Base-by-base conservation (phyloP, 2,888 invertebrate species). In the Anthoptus insignis region DNA sequence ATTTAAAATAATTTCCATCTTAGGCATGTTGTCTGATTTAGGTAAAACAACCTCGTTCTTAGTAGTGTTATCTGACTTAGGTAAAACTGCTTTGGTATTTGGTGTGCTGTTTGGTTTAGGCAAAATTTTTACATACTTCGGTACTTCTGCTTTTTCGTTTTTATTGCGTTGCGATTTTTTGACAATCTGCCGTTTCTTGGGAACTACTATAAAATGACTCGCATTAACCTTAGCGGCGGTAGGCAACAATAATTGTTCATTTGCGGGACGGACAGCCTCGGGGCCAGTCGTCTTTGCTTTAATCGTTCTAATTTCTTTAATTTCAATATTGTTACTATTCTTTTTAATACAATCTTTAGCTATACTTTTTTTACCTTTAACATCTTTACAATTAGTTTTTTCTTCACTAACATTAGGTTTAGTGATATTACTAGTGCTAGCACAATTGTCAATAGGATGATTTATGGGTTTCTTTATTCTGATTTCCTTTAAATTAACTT, bases 401-500 rank as follows among this genome's bases (percentile, higher is more conserved):
- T 14, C 2, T 4, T 14, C 7, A 9, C 14, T n/a, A 9, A 9
- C 14, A 1, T 37, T 37, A 14, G 1, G 14, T 14, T 37, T 37
- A 37, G 19, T n/a, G 3, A 1, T 8, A 3, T 19, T 11, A 13
- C 22, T 45, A 22, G 45, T 9, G 11, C 19, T 21, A 45, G 45
- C 11, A 0, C 2, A 16, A 1, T 0, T 4, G 1, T 6, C 45
- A 1, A 21, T 21, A 3, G 21, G 0, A 4, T 45, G 21, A 1
- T 13, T 7, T 3, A 9, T 9, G 8, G 16, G 8, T 22, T 45
- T 45, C 45, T 13, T 22, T 7, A 34, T 6, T 19, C 61, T 66
- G 13, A 68, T 37, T 9, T 75, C 72, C 24, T 64, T 60, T 0
- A 77, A n/a, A 3, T 74, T 72, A 0, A 86, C 59, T 0, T 75